Conservation (phyloP, 2,113 vertebrate species). For the Naja naja region DNA sequence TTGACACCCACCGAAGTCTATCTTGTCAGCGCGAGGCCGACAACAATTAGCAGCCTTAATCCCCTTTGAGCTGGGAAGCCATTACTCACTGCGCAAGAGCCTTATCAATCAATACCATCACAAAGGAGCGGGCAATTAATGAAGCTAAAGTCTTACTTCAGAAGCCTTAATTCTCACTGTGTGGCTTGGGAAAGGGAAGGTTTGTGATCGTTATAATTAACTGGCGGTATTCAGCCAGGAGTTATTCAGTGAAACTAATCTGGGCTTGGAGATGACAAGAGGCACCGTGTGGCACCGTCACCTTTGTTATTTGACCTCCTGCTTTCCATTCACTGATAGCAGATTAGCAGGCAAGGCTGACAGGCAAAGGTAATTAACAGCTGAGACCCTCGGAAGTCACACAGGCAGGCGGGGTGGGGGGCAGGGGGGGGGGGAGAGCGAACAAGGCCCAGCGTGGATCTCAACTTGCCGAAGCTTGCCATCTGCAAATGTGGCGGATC, state of each 20-base stretch:
- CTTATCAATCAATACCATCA: conserved; percentile 85
- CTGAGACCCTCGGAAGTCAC: conserved; percentile 57
- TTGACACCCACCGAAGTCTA: conserved; percentile 71
- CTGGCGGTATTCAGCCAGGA: conserved; percentile 67
- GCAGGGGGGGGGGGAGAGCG: fast-evolving
- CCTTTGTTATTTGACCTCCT: conserved; percentile 68
- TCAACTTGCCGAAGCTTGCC: neutral
- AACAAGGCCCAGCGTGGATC: neutral
- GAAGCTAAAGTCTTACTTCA: conserved; percentile 78
- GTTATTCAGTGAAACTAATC: conserved; percentile 67
- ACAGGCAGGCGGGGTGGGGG: neutral
- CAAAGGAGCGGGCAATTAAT: conserved; percentile 82
- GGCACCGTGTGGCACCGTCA: conserved; percentile 57
- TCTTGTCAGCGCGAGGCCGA: conserved; percentile 80
- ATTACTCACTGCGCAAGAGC: conserved; percentile 76
- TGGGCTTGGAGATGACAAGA: conserved; percentile 68
- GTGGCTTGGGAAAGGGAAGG: conserved; percentile 61
- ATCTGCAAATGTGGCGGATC: neutral
- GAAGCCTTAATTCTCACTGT: conserved; percentile 71
- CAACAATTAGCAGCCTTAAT: conserved; percentile 86
- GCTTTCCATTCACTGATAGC: conserved; percentile 54
- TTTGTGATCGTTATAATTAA: conserved; percentile 73
- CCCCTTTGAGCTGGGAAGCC: conserved; percentile 74
- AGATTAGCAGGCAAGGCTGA: conserved; percentile 67
- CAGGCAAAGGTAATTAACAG: conserved; percentile 71